Conservation (phyloP, 2,113 vertebrate species). For the Thamnophis sirtalis region DNA sequence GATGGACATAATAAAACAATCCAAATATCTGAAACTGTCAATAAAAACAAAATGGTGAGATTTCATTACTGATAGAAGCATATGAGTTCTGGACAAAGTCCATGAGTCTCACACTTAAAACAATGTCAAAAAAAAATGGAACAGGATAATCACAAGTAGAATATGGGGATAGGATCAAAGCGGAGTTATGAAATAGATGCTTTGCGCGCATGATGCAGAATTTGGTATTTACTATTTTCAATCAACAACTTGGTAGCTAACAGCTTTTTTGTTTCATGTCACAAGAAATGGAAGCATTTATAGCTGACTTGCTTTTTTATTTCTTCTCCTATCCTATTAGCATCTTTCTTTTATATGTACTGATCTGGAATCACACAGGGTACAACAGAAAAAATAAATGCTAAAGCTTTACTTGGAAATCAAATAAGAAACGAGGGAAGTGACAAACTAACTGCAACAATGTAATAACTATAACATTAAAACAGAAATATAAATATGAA, state of each 20-base stretch:
- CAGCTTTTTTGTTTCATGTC: conserved; percentile 40
- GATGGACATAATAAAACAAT: background rate
- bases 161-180: background rate
- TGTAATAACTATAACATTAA: background rate
- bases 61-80: background rate
- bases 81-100: background rate
- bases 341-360: background rate
- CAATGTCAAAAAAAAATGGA: background rate
- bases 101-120: background rate
- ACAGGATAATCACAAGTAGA: background rate
- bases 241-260: conserved; percentile 45
- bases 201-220: background rate
- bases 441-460: background rate
- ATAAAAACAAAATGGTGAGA: background rate
- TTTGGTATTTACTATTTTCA: background rate
- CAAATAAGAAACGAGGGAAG: background rate
- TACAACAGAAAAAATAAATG: background rate
- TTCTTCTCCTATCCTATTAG: background rate
- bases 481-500: background rate
- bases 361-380: background rate
- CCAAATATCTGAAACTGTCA: background rate
- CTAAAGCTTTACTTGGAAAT: background rate
- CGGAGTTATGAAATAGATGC: background rate
- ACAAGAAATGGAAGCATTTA: conserved; percentile 40
- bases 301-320: background rate